Evolutionary conservation across 2,888 invertebrate genomes (phyloP).

Genomic region (Neoascia interrupta): DNA sequence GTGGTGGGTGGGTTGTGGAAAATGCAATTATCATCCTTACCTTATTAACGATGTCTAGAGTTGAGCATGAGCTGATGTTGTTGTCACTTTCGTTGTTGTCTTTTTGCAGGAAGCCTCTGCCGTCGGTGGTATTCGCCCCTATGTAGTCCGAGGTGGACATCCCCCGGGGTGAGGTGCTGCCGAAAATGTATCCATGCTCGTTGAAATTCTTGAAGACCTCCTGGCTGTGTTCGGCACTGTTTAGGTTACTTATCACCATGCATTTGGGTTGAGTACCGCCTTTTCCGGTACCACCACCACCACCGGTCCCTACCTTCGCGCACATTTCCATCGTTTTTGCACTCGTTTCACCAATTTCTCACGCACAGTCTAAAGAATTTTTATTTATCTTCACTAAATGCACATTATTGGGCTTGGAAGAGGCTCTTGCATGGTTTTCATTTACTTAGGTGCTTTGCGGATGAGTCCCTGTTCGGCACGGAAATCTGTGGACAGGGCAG

Average conservation of each 20-base stretch:
- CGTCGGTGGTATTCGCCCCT: slow-evolving; percentile 22
- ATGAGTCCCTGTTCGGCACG: background rate
- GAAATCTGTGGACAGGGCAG: background rate
- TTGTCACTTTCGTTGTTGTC: slow-evolving; percentile 78
- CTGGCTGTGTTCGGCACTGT: slow-evolving; percentile 54
- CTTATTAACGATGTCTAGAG: slow-evolving; percentile 78
- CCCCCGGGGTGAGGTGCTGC: slow-evolving; percentile 76
- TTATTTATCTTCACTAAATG: slow-evolving; percentile 12
- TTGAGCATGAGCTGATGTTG: slow-evolving; percentile 79
- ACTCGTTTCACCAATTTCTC: background rate
- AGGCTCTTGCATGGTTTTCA: slow-evolving; percentile 2
- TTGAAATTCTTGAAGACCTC: slow-evolving; percentile 70
- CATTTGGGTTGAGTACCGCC: slow-evolving; percentile 49
- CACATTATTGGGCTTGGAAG: slow-evolving; percentile 7
- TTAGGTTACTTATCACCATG: slow-evolving; percentile 55
- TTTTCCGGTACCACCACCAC: slow-evolving; percentile 49
- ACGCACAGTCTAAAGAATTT: background rate
- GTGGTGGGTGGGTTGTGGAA: background rate
- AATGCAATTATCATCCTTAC: slow-evolving; percentile 71
- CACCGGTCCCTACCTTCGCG: slow-evolving; percentile 44
- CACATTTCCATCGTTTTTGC: slow-evolving; percentile 51
- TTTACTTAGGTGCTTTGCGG: too few relatives aligned
- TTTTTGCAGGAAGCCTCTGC: slow-evolving; percentile 72
- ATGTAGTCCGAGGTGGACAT: slow-evolving; percentile 59
- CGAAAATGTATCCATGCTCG: slow-evolving; percentile 75